Evolutionary conservation across 2,888 invertebrate species (phyloP).

Genomic region (Ganaspis brasiliensis): DNA sequence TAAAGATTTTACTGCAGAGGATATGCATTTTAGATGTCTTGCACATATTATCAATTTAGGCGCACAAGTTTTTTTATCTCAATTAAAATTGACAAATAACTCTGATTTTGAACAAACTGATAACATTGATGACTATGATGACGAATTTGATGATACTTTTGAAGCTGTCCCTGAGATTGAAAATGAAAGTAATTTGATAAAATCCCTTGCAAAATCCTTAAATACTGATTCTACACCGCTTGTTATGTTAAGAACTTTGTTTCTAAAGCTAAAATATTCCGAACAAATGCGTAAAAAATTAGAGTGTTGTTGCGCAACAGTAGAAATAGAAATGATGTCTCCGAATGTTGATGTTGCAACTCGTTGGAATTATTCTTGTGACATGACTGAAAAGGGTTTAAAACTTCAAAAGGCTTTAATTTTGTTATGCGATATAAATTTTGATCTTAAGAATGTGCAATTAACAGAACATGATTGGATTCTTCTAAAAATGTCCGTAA

Average conservation of each 20-base stretch:
- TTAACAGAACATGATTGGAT: not conserved
- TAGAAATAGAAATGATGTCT: not conserved
- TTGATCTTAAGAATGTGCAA: not conserved
- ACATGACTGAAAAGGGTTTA: too few species aligned
- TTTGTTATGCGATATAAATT: slow-evolving; percentile 5
- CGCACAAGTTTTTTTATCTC: slow-evolving; percentile 61
- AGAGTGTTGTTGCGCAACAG: not conserved
- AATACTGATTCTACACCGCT: slow-evolving; percentile 41
- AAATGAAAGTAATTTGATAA: not conserved
- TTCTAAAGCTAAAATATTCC: slow-evolving; percentile 36
- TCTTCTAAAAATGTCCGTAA: not conserved
- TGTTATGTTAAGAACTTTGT: slow-evolving; percentile 53
- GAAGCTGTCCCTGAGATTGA: slow-evolving; percentile 32
- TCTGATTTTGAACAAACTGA: slow-evolving; percentile 40
- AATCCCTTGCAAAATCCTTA: too few species aligned
- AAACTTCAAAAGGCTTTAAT: slow-evolving; percentile 45
- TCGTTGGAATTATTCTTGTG: not conserved
- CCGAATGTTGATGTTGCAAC: slow-evolving; percentile 3
- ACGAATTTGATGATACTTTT: not conserved
- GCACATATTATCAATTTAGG: too few species aligned
- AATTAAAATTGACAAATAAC: not conserved
- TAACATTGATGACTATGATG: slow-evolving; percentile 27
- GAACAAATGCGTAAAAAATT: slow-evolving; percentile 1
- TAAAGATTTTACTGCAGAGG: too few species aligned
- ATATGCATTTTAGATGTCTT: slow-evolving; percentile 69